Evolutionary conservation across 2,888 invertebrate genomes (phyloP), one percentile per base, ranked within the genome.

Genomic region (Chalcosyrphus nemorum): DNA sequence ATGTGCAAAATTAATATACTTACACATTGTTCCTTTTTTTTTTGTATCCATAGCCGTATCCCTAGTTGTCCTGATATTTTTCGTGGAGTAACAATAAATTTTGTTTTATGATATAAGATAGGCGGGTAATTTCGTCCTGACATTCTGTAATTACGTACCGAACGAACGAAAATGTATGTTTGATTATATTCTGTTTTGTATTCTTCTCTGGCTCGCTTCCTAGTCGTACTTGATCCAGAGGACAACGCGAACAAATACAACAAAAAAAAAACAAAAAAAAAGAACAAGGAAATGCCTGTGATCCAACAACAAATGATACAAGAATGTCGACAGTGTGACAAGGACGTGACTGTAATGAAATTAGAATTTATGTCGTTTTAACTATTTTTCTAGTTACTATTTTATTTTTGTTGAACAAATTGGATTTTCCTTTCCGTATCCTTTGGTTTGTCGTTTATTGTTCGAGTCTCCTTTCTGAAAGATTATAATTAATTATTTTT

Each of bases 21-120:
- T 56, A 66, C 72, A 72, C 61, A 57, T n/a, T 41, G 61, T 50
- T 17, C 41, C 17, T 38, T 13, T 21, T 19, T 52, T 81, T 70
- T 65, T 24, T 41, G 29, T 43, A 15, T 7, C 3, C 15, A 15
- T 19, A 9, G 29, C n/a, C 41, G 6, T 11, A 11, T 17, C 6
- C 27, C 21, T 24, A n/a, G n/a, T n/a, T n/a, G 5, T 65, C 68
- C 61, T 66, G 77, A 72, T 59, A 41, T 59, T 68, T 59, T 68
- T 59, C 19, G 43, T 50, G 66, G 57, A 61, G 41, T 38, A 24
- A 61, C 61, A 52, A 84, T 84, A 84, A 63, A 84, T 84, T 80
- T 63, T 70, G 68, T 65, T 84, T 84, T 80, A 84, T 84, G 80
- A 80, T 84, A 84, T 75, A 52, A 84, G 80, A 84, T 80, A 80